Evolutionary conservation across 2,797 vertebrate genomes (phyloP), one percentile per base, ranked within the genome.

Genomic region (Mus caroli): DNA sequence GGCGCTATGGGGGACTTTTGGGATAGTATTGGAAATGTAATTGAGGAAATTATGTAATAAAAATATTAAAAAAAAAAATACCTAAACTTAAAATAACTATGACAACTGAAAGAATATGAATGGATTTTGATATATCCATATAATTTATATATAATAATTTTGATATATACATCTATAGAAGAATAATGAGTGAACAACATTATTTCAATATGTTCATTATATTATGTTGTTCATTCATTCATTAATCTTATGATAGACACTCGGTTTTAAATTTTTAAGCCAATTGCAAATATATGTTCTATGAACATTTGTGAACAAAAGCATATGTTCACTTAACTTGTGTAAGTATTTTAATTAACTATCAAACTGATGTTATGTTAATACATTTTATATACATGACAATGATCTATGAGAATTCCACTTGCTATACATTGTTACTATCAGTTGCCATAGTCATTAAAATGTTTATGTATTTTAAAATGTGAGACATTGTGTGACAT

Each of bases 321-420:
- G 11, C 46, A 19, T 15, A 4, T 93, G 92, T 93, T 91, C 34
- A 82, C 37, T 91, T 82, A 62, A 58, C 26, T 89, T 91, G 26
- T 71, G 0, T 91, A 78, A 92, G 88, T 91, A 88, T 82, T 73
- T 96, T 73, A 71, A 85, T 37, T 64, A 79, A 85, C 37, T 67
- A 43, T 50, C 46, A 88, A 79, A 52, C 19, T 46, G 9, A 79
- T 67, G 84, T 78, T 67, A 88, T 13, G 37, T 84, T 52, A 64
- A 5, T 88, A 71, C 8, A 62, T 91, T 92, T 93, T 87, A 20
- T 19, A 76, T 67, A 87, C 22, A 31, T 22, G 67, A 1, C 0
- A 82, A 12, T 28, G n/a, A 62, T 77, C 17, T 87, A 54, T 83
- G 82, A 77, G 58, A 69, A 34, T 90, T 76, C 4, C 28, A 43